Evolutionary conservation across 2,113 vertebrate genomes (phyloP), one percentile per base, ranked within the genome.

Genomic region (Fregata magnificens): DNA sequence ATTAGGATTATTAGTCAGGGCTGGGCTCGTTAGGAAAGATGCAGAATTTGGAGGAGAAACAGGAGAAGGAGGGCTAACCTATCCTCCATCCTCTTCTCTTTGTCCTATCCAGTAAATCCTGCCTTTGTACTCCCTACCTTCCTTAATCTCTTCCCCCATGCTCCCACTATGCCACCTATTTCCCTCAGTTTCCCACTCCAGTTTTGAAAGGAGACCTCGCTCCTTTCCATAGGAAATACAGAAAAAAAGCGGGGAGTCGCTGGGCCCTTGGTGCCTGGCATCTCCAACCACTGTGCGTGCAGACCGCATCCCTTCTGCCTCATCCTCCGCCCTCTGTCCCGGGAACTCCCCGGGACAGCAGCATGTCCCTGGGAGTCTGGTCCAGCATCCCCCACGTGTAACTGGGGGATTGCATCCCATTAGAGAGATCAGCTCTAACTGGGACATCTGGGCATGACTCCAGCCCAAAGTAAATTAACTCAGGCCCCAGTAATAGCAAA

Each of bases 61-160:
- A 31, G 78, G 9, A 89, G 66, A 36, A 72, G 40, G 32, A 82
- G 28, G 58, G 71, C n/a, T 63, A 52, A 74, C 2, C 9, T 32
- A 14, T 28, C 19, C 15, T 82, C 49, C 9, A 65, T 34, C 6
- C 10, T 65, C n/a, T 80, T 82, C 21, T 88, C 18, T 66, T 90
- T 49, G 36, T 20, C 26, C 34, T 78, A 11, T 34, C 58, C 2
- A 2, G 24, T 47, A 92, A 88, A 83, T 66, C 12, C 84, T 81
- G 28, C 26, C 34, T 91, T 90, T 0, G 0, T 32, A 49, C 5
- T 16, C 26, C 17, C 53, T 76, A 12, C 19, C 9, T 38, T 50
- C 32, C 25, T 67, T 52, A 13, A 21, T 28, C 56, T 76, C 25
- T 65, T 65, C 49, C 18, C 2, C 36, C 36, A 4, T 7, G 9